Evolutionary conservation across 2,113 vertebrate species (phyloP), one percentile per base, ranked within the genome.

Genomic region (Ciconia boyciana): DNA sequence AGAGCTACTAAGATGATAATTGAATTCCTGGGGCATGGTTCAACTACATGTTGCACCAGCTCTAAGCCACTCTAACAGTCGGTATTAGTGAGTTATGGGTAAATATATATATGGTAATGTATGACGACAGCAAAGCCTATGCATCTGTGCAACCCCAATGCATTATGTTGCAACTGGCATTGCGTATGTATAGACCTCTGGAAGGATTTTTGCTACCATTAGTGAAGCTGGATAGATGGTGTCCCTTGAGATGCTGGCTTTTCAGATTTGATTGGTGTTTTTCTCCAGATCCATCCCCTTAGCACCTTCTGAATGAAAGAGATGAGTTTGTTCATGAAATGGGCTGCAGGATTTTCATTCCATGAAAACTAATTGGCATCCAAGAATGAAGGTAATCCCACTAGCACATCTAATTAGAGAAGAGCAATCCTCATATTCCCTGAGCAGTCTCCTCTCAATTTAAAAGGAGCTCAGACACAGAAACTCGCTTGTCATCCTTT

Each of bases 141-240:
- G 54, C n/a, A 26, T n/a, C 43, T 78, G n/a, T 95, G 48, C n/a
- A 72, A 4, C 52, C 75, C 20, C 24, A 5, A 14, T 16, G 39
- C 0, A 0, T 52, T 18, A 3, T 0, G 12, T 28, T 83, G 25
- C 68, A 49, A 20, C 39, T 8, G 55, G 58, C 22, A 6, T 1
- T 64, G 65, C 17, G 3, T 34, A 1, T 25, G 29, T 9, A 0
- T 16, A 16, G 41, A 39, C 36, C 49, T 60, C 85, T 58, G 48
- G 36, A 55, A 49, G 64, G 52, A 44, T 69, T 88, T 88, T 51
- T 83, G 57, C 49, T 90, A 69, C 58, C 39, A 2, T 69, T 51
- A 66, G 29, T 71, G 85, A 19, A 80, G 41, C 44, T 71, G 49
- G 54, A 22, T 44, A 55, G 34, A 55, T 15, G n/a, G 48, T 34